Base-by-base conservation (phyloP, 2,888 invertebrate species). In the Drymonia ruficornis region DNA sequence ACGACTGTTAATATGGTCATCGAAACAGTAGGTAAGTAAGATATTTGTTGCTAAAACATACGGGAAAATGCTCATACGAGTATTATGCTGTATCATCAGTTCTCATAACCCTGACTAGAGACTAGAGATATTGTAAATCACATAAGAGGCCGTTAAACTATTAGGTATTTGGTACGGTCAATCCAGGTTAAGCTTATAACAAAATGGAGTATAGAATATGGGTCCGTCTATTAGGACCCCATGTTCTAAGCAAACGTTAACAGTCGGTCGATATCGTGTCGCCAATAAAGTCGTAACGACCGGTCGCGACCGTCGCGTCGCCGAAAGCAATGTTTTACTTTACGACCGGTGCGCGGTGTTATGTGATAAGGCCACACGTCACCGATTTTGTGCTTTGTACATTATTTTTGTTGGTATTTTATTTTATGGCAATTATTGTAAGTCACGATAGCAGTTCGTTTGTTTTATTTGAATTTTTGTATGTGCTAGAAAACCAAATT, bases 211-310 rank as follows among this genome's bases (percentile, higher is more conserved):
- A n/a, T n/a, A n/a, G n/a, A n/a, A n/a, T n/a, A n/a, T n/a, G n/a
- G n/a, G n/a, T n/a, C n/a, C n/a, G n/a, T n/a, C n/a, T n/a, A n/a
- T n/a, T n/a, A n/a, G n/a, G n/a, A n/a, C n/a, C n/a, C n/a, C n/a
- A n/a, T n/a, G n/a, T n/a, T 38, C 18, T 48, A 18, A 12, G 16
- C 49, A 49, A 52, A 49, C 31, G 38, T n/a, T 38, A 50, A 38
- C 9, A 50, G 15, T 13, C 18, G 31, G 11, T 7, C 18, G 4
- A 19, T 56, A 47, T 38, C 36, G n/a, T 19, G 46, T 50, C 44
- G 38, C 16, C 69, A 59, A 67, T 69, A 69, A 69, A 65, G 60
- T 46, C 53, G 65, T 69, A 60, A 65, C 65, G 57, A 61, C 52
- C 13, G 19, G 43, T 42, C 42, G 42, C 42, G 42, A 16, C 42